Evolutionary conservation across 2,113 vertebrate genomes (phyloP), one percentile per base, ranked within the genome.

Genomic region (Ciconia stormi): DNA sequence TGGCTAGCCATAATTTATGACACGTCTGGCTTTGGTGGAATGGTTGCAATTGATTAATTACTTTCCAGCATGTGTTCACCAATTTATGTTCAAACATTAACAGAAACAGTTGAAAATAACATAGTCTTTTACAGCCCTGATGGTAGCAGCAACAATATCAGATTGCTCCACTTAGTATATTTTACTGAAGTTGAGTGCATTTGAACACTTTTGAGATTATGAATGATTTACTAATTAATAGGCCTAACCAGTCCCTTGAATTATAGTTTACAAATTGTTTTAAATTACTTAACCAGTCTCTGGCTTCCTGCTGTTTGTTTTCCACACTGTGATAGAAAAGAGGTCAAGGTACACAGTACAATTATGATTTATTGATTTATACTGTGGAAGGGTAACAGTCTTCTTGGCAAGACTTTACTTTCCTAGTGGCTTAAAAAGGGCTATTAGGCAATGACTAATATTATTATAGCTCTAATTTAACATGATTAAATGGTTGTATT

Each of bases 311-410:
- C 13, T 90, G 69, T 21, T 71, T 93, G 53, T 89, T 86, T 93
- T 84, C 46, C 49, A 56, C 23, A 27, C 25, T 70, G 87, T 59
- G 50, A 80, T 82, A 85, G 65, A 71, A 82, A 80, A 92, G 42
- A 90, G 89, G 52, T 93, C 61, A 94, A 93, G 58, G 46, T 92
- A 89, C 67, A 49, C 29, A n/a, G 44, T 50, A 32, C 25, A 94
- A 40, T 86, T 96, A 86, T 58, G 63, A 88, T 95, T 96, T 97
- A 92, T 87, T 96, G 69, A 77, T 95, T 96, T 96, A 86, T 74
- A 42, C 29, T 58, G 53, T 70, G 42, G 78, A 80, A 72, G 89
- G 44, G 26, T 91, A 95, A 69, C 71, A 93, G 79, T 69, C 34
- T 89, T 94, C 69, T 97, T 96, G 88, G 71, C 91, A 96, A 90